Base-by-base conservation (phyloP, 2,113 vertebrate genomes). In the Pygoscelis adeliae region DNA sequence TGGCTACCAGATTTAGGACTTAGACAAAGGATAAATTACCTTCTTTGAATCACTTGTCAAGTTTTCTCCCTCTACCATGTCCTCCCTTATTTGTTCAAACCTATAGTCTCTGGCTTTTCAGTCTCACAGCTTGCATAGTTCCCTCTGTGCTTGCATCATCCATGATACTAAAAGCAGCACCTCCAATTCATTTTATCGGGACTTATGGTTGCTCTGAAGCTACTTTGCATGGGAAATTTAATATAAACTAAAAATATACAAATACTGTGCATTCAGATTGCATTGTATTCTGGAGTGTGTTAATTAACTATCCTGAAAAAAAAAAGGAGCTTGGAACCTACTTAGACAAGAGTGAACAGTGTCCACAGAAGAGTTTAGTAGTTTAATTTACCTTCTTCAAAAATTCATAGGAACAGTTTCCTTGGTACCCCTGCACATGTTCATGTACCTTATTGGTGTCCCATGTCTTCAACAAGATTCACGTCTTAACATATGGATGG, bases 341-440 rank as follows among this genome's bases (percentile, higher is more conserved):
- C 18, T 70, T 49, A 87, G 3, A 8, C 0, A 46, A 76, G 8
- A 23, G 0, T 29, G 19, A 83, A 70, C 7, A 36, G 2, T 10
- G 15, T 69, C 5, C 5, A 49, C 21, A 53, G 71, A 83, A 58
- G 15, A 13, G 2, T 53, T 73, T 40, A 53, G 16, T 27, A 49
- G 12, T 49, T 88, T 65, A 53, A 49, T 7, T 17, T 52, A 18
- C 5, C 7, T 40, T 87, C 25, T 65, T 77, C 22, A 62, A 71
- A 89, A 82, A 17, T 44, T 81, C 7, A 38, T 58, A 32, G 4
- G 5, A 78, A 70, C 4, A 10, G 1, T 70, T 78, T 81, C 21
- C 12, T 73, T 1, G 0, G 3, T 23, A 69, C 3, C 5, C 4
- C 20, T 82, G 38, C 9, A n/a, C 3, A 9, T 36, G 3, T 40